Base-by-base conservation (phyloP, 2,888 invertebrate species). In the Chrysina gloriosa region DNA sequence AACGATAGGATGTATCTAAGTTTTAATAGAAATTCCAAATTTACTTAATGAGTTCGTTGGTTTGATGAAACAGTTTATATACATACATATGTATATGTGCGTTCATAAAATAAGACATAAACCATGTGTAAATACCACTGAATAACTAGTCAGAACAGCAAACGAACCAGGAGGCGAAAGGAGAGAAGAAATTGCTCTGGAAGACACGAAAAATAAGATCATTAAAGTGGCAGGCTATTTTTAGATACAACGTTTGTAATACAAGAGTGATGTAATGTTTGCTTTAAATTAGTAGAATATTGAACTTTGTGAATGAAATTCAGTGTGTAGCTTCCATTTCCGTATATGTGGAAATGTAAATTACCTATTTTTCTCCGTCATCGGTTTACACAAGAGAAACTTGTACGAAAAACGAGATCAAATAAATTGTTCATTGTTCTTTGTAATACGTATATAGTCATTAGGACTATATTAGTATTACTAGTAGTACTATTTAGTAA, bases 211-310 rank as follows among this genome's bases (percentile, higher is more conserved):
- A 36, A 56, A 56, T 56, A 39, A 61, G 42, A 61, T 42, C 58
- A 61, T 61, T 61, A 61, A 45, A 42, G 27, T 27, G 39, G 42
- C 27, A 52, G 31, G 25, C 42, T 61, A 61, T 61, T 61, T 61
- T 42, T 61, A 61, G 58, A 61, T 9, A 27, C 9, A 25, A 9
- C 27, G 34, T 61, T 61, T 42, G 58, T 61, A 42, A 61, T 42
- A 42, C 19, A 16, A 29, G 29, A 61, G 14, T 58, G 39, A 58
- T 61, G 52, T 52, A 61, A 42, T 61, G 42, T 61, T 61, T 61
- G 58, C 58, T 42, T 61, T 61, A 61, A 61, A 61, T 61, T 61
- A 61, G 42, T 42, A 45, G 58, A 61, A 42, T 61, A 61, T 61
- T 61, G 58, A 61, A 61, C 42, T 61, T 61, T 14, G 58, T 61